Evolutionary conservation across 2,113 vertebrate species (phyloP), one percentile per base, ranked within the genome.

Genomic region (Sterrhoptilus dennistouni): DNA sequence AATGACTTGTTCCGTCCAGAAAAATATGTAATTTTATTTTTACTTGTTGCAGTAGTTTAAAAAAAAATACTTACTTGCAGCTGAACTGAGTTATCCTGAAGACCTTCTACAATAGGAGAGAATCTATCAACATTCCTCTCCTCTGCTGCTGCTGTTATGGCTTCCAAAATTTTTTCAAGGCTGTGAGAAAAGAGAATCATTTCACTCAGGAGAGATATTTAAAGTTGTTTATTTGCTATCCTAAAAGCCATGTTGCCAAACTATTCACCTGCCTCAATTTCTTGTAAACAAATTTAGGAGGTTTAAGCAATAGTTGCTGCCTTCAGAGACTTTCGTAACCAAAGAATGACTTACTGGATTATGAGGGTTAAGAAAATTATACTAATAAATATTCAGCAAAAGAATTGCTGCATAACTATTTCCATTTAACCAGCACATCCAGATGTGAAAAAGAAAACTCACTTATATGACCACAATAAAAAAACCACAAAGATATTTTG

Each of bases 81-180:
- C 83, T 99, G 99, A 93, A 99, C 98, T 4, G 99, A 99, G 87
- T 98, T 98, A 94, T 99, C 98, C 80, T 92, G 97, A 42, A 99
- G 99, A 80, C 99, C 99, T 97, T 98, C 98, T 64, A 99, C 99
- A 96, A 99, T 98, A 80, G 98, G 98, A 96, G 97, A 98, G 96
- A 99, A 99, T 96, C 99, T 98, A 78, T 98, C 98, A 47, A 98
- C 97, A 59, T 96, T 97, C 88, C 94, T 98, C 97, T 98, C 98
- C 96, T 99, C 99, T 87, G 98, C 99, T 89, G 98, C 98, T 86
- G 98, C 97, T 70, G 99, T 99, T 97, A 99, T 95, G 89, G 99
- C 99, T 98, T 99, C 99, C 95, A 99, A 98, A 96, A 99, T 99
- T 96, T 99, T 99, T 98, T 99, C 99, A 97, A 99, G 97, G 92